These are phyloP conservation scores for Ethmia dodecea DNA, from an alignment of 2,888 invertebrate species.

Conservation along the genomic window DNA sequence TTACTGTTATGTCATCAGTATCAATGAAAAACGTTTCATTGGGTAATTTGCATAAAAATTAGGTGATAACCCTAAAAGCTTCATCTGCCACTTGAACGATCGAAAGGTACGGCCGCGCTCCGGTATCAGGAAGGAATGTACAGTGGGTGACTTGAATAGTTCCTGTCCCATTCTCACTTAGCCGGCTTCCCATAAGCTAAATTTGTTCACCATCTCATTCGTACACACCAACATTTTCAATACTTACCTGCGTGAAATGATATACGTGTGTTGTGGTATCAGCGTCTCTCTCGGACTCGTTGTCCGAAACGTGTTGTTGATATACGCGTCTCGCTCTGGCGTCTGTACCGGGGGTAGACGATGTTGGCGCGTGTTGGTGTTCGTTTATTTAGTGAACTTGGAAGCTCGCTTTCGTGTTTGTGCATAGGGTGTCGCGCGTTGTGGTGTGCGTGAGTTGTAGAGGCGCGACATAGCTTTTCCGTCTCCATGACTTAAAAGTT, in stretches of 20 bases:
- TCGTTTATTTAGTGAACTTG: slow-evolving; percentile 78
- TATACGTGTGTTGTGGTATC: slow-evolving; percentile 74
- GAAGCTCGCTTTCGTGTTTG: slow-evolving; percentile 73
- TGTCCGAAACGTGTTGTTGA: slow-evolving; percentile 64
- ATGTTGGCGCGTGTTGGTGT: slow-evolving; percentile 70
- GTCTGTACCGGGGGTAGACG: slow-evolving; percentile 74
- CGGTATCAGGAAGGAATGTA: slow-evolving; percentile 78
- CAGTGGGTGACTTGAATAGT: slow-evolving; percentile 75
- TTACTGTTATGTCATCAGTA: too few species aligned
- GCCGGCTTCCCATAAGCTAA: slow-evolving; percentile 70
- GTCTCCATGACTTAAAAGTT: slow-evolving; percentile 78
- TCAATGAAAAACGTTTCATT: too few species aligned
- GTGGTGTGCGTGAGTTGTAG: slow-evolving; percentile 72
- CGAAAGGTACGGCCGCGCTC: slow-evolving; percentile 74
- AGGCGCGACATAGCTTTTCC: slow-evolving; percentile 78
- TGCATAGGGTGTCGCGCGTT: slow-evolving; percentile 66
- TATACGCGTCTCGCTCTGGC: slow-evolving; percentile 65
- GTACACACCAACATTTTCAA: slow-evolving; percentile 71
- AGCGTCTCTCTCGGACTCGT: slow-evolving; percentile 50
- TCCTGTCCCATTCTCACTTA: slow-evolving; percentile 62
- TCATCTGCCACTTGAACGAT: slow-evolving; percentile 78
- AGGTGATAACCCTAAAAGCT: slow-evolving; percentile 69
- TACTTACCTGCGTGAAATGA: slow-evolving; percentile 77
- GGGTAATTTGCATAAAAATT: slow-evolving; percentile 1
- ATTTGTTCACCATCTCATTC: slow-evolving; percentile 65